These are phyloP conservation scores for Agrenia bidenticulata DNA, from an alignment of 2,888 invertebrate species.

Conservation along the genomic window DNA sequence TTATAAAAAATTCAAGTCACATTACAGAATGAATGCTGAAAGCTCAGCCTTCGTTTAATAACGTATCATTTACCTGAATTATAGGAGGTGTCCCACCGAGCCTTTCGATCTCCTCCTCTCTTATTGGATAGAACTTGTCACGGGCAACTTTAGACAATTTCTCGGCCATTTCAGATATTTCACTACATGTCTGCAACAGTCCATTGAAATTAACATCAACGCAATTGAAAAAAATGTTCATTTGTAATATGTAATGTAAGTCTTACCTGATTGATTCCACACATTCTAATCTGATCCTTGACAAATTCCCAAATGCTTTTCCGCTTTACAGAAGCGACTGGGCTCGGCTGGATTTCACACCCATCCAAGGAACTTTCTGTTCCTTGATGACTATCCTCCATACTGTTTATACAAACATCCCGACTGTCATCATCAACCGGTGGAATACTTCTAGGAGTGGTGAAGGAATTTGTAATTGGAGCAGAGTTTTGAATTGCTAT, in stretches of 20 bases:
- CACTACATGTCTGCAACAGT: conserved; percentile 35
- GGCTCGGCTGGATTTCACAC: not conserved
- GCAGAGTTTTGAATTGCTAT: not conserved
- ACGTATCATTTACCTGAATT: conserved; percentile 39
- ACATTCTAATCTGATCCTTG: conserved; percentile 44
- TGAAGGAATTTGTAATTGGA: conserved; percentile 8
- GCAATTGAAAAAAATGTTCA: too few species aligned
- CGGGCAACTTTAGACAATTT: conserved; percentile 49
- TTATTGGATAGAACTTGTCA: conserved; percentile 51
- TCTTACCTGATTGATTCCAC: conserved; percentile 50
- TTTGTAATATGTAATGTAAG: not conserved
- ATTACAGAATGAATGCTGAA: conserved; percentile 6
- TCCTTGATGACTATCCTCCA: not conserved
- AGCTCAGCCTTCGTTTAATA: conserved; percentile 3
- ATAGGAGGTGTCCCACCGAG: conserved; percentile 43
- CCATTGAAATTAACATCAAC: too few species aligned
- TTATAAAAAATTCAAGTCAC: not conserved
- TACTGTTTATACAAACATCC: not conserved
- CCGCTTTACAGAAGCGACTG: not conserved
- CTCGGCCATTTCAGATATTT: conserved; percentile 50
- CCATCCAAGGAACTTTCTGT: conserved; percentile 10
- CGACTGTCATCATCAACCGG: conserved; percentile 15
- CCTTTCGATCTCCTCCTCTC: conserved; percentile 50
- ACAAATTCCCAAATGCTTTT: conserved; percentile 49
- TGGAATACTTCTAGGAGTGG: not conserved